Percentiles rank a stretch among this genome's conserved stretches.
phyloP scores from a whole-genome alignment of 2,113 vertebrate species.

The Crypturellus undulatus region DNA sequence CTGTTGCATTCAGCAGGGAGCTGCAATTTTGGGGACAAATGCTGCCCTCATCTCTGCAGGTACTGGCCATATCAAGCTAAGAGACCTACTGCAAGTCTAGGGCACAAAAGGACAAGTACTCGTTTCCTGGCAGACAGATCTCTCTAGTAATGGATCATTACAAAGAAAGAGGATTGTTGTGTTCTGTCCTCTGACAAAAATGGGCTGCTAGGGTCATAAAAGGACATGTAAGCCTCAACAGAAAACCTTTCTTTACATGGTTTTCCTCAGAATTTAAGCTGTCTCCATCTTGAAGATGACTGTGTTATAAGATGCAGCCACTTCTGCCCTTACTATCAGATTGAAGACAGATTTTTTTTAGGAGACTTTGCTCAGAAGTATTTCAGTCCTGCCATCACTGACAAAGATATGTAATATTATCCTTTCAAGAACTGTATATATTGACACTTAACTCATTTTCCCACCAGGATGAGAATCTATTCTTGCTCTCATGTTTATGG shows the following conservation, averaged over 20 bases:
- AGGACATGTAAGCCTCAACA: neutral
- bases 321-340: neutral
- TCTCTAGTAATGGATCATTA: neutral
- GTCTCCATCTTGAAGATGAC: neutral
- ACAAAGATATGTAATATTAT: neutral
- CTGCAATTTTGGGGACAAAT: neutral
- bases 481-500: neutral
- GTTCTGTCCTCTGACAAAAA: neutral
- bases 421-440: neutral
- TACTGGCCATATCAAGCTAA: neutral
- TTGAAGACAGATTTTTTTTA: rapidly evolving
- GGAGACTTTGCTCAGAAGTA: neutral
- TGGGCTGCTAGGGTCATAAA: neutral
- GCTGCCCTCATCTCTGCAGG: neutral
- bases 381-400: neutral
- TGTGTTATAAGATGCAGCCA: neutral
- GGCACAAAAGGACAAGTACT: neutral
- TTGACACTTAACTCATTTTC: neutral
- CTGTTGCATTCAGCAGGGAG: neutral
- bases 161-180: neutral
- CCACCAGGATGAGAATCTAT: neutral
- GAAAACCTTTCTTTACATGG: neutral
- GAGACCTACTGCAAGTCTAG: neutral
- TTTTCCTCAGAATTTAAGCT: neutral
- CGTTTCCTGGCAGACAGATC: neutral